These are phyloP conservation scores for Leptonema lineaticorne DNA, from an alignment of 1,140 invertebrate species.

Conservation along the genomic window DNA sequence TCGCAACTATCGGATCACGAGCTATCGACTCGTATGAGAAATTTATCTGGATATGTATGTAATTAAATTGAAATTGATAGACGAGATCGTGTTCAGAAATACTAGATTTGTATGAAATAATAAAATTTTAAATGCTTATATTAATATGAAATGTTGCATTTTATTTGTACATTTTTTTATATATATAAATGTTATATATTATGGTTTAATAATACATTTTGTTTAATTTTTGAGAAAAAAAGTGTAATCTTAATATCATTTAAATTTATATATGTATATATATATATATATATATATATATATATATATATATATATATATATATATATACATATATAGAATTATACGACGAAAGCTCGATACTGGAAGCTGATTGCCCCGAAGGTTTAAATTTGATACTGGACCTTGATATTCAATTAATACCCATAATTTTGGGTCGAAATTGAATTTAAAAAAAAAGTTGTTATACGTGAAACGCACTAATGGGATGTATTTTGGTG, in stretches of 20 bases:
- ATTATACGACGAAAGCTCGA: background rate
- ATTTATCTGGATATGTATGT: too few relatives aligned
- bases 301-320: conserved; percentile 1
- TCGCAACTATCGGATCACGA: too few relatives aligned
- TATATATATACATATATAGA: conserved; percentile 3
- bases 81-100: too few relatives aligned
- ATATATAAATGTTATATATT: background rate
- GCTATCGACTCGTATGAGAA: too few relatives aligned
- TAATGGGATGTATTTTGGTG: too few relatives aligned
- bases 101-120: background rate
- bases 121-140: background rate
- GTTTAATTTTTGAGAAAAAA: too few relatives aligned
- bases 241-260: background rate
- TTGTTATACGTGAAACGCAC: background rate
- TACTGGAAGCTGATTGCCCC: background rate
- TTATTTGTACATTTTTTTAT: background rate
- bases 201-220: too few relatives aligned
- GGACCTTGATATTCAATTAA: conserved; percentile 38
- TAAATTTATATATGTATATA: background rate
- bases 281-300: background rate
- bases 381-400: conserved; percentile 11
- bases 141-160: background rate
- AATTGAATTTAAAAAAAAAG: conserved; percentile 34
- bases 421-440: conserved; percentile 30
- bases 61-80: too few relatives aligned